Conservation (phyloP, 2,113 vertebrate genomes). For the Cricetomys ansorgei region DNA sequence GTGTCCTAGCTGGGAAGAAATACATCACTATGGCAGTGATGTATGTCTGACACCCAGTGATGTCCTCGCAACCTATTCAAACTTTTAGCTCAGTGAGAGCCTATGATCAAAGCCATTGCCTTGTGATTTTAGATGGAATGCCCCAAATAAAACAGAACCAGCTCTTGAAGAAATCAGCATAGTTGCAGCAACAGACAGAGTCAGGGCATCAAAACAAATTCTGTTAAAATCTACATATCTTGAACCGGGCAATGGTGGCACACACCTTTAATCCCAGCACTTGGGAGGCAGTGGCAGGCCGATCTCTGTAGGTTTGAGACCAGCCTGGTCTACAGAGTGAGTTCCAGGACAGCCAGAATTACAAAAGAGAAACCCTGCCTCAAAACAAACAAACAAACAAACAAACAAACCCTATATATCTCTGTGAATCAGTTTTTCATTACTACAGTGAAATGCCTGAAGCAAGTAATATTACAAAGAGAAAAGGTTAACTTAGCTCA, state of each 20-base stretch:
- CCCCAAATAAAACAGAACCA: background rate
- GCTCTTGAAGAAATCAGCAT: background rate
- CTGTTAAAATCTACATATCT: background rate
- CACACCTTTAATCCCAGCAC: too few relatives aligned
- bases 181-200: background rate
- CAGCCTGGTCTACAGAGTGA: too few relatives aligned
- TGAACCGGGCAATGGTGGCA: too few relatives aligned
- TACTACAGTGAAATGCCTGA: background rate
- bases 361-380: too few relatives aligned
- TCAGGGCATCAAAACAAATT: background rate
- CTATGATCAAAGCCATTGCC: background rate
- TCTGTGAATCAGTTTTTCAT: background rate
- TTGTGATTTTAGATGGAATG: constrained; percentile 1
- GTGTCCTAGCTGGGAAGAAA: background rate
- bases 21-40: background rate
- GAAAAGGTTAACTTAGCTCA: background rate
- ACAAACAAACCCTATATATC: background rate
- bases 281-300: too few relatives aligned
- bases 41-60: background rate
- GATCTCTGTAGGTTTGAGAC: too few relatives aligned
- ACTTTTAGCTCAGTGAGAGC: background rate
- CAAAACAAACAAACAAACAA: too few relatives aligned
- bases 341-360: too few relatives aligned
- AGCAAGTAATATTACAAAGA: background rate
- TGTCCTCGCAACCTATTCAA: background rate